phyloP scores from a whole-genome alignment of 2,113 vertebrate species.

The Galbula dea region DNA sequence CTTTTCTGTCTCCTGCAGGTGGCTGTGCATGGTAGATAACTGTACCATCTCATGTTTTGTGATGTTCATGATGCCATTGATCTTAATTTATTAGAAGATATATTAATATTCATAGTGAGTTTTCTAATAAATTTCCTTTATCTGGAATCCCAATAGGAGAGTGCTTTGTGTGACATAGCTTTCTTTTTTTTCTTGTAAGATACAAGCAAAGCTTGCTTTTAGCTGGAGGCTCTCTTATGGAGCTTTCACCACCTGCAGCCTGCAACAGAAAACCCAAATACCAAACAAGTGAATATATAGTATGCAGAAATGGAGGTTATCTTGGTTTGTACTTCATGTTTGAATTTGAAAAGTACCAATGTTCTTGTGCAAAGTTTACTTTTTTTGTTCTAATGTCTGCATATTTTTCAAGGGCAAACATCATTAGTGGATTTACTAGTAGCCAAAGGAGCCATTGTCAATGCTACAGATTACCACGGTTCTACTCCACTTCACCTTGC shows the following conservation, averaged over 20 bases:
- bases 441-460: slow-evolving; percentile 86
- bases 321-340: background rate
- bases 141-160: background rate
- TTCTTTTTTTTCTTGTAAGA: background rate
- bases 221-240: background rate
- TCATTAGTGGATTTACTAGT: slow-evolving; percentile 88
- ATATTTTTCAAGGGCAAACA: slow-evolving; percentile 80
- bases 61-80: background rate
- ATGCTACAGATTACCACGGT: slow-evolving; percentile 91
- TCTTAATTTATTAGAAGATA: background rate
- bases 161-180: background rate
- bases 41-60: background rate
- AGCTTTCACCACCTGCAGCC: background rate
- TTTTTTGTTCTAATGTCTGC: background rate
- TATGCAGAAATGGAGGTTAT: background rate
- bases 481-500: slow-evolving; percentile 92
- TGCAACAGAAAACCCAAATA: background rate
- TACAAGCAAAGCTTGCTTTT: background rate
- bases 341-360: background rate
- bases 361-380: background rate
- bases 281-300: background rate
- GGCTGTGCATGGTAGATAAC: background rate
- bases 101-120: background rate
- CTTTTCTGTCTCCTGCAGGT: background rate
- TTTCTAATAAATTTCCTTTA: background rate